Evolutionary conservation across 2,888 invertebrate genomes (phyloP), one percentile per base, ranked within the genome.

Genomic region (Sacculina carcini): DNA sequence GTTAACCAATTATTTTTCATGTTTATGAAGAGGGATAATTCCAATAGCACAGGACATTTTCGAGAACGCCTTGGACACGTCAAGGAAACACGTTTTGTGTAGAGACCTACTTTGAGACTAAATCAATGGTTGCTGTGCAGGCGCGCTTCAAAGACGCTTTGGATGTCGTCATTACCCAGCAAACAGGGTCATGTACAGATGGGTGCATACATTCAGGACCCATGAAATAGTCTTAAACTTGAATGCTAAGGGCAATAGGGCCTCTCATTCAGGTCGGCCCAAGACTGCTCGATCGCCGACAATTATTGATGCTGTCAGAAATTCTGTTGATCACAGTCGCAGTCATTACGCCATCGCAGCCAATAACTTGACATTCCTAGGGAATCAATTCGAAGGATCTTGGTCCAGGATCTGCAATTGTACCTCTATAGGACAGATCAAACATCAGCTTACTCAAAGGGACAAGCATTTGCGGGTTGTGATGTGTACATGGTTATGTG

Each of bases 381-480:
- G n/a, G n/a, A n/a, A n/a, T n/a, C n/a, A n/a, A n/a, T 34, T 12
- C 6, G 34, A 16, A 34, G 5, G n/a, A 34, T 34, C 12, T 34
- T 34, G 34, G n/a, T 34, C 34, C 4, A 12, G n/a, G 34, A 34
- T 34, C 34, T 34, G 14, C 34, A 34, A 4, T 7, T 34, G 34
- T 34, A 34, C n/a, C 34, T 16, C n/a, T 34, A 34, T 16, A 34
- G 34, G 34, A 34, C 49, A 49, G 38, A 49, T 49, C 9, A 48
- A 48, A 32, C 21, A 47, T 23, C 7, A 48, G 21, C 48, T 31
- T 34, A 32, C 48, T 31, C 21, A 29, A 28, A 32, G 23, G 23
- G 48, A 48, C 48, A 48, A 14, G 48, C 12, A 1, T 9, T 31
- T 31, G 34, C 32, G 48, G 12, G 48, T 48, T 4, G 29, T 36